Conservation (phyloP, 2,113 vertebrate species). For the Vimba vimba region DNA sequence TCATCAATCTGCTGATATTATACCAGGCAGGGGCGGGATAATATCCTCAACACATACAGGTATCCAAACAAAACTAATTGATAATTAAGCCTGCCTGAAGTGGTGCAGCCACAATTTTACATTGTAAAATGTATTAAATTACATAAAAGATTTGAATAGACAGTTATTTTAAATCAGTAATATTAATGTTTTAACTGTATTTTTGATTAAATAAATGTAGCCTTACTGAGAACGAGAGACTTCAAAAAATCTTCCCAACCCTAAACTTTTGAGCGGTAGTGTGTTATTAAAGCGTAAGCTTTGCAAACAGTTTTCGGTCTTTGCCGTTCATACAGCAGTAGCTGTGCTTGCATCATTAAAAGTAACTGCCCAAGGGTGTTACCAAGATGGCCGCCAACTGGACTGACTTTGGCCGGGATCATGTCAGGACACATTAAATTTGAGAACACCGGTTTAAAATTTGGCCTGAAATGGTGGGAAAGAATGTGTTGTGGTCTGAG, state of each 20-base stretch:
- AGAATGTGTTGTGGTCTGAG: background rate
- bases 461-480: constrained; percentile 5
- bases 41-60: background rate
- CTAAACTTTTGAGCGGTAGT: background rate
- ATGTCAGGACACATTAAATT: background rate
- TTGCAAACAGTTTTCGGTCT: background rate
- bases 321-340: background rate
- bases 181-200: background rate
- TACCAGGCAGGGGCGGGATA: background rate
- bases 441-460: background rate
- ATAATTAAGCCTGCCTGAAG: too few relatives aligned
- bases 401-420: background rate
- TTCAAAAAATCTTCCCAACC: too few relatives aligned
- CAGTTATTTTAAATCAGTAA: background rate
- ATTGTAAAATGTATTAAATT: background rate
- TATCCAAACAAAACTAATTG: too few relatives aligned
- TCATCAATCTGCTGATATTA: background rate
- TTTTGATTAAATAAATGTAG: background rate
- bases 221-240: too few relatives aligned
- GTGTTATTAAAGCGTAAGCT: too few relatives aligned
- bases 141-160: background rate
- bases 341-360: background rate
- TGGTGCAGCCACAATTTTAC: too few relatives aligned
- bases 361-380: background rate
- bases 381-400: background rate